Conservation (phyloP, 2,797 vertebrate genomes). For the Petrocephalus schoutedeni region DNA sequence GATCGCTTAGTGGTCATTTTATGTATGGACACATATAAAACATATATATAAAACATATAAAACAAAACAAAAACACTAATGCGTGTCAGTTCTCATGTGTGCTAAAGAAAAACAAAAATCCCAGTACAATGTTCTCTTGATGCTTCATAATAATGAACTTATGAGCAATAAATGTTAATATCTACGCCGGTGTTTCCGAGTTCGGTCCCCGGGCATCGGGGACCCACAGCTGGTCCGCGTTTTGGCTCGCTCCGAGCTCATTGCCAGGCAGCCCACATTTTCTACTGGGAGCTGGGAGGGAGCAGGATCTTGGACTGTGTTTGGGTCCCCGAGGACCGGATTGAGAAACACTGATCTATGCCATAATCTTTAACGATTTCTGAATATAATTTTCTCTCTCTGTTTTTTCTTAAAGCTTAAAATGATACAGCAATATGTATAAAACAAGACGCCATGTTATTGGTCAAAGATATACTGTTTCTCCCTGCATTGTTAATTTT, state of each 20-base stretch:
- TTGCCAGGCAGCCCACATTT: too few relatives aligned
- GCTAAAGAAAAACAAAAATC: neutral
- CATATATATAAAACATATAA: too few relatives aligned
- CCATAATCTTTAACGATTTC: neutral
- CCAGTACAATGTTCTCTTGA: neutral
- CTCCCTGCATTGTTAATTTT: neutral
- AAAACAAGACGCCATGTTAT: neutral
- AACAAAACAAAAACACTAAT: neutral
- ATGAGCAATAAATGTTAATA: neutral
- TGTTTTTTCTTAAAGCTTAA: neutral
- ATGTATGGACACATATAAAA: neutral
- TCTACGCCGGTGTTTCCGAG: neutral
- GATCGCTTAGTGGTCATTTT: neutral
- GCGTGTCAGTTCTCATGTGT: neutral
- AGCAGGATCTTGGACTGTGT: too few relatives aligned
- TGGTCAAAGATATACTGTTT: neutral
- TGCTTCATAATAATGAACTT: neutral
- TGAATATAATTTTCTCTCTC: neutral
- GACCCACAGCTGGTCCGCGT: too few relatives aligned
- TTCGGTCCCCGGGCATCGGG: too few relatives aligned
- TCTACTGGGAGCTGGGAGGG: too few relatives aligned
- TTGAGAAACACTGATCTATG: neutral
- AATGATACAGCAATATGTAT: neutral
- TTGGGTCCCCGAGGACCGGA: too few relatives aligned
- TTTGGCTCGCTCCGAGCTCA: too few relatives aligned